Base-by-base conservation (phyloP, 30 jellyfish, hydroid and myxozoan species). In the Pelagia noctiluca region DNA sequence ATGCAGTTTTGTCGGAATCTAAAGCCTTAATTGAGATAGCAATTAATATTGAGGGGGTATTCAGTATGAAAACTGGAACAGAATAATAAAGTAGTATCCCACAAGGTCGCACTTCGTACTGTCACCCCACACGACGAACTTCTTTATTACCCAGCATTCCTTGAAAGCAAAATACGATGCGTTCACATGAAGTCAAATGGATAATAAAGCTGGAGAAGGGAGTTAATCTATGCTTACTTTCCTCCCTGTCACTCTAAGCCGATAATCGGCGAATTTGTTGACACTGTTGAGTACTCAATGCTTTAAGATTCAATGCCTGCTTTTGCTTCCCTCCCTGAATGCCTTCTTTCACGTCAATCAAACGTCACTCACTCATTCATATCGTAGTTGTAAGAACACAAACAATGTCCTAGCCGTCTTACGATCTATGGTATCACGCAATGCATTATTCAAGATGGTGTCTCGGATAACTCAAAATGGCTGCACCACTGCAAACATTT, bases 241-340 rank as follows among this genome's bases (percentile, higher is more conserved):
- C 92, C 84, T 68, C 80, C 82, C 86, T 68, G 57, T 82, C 70
- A 82, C 70, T 82, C 84, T 82, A 82, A 82, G 74, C 82, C 74
- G 92, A 63, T 82, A 82, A 82, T 69, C 92, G 92, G 86, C 82
- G 54, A 85, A 68, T 79, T 76, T 82, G 86, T 82, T 82, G 46
- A 70, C 83, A 61, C 82, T 61, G 68, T 52, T 22, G 46, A 82
- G 86, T 35, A 82, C 62, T 82, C 76, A 83, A 52, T 68, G 61
- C 62, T 30, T 69, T 82, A 52, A 22, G 50, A 42, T 31, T 50
- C 91, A 18, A 72, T 52, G 30, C 34, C 80, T 38, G 42, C 67
- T 70, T 70, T 70, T 35, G 54, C 83, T 70, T 70, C 86, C 92
- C 70, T 73, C 92, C 53, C 92, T 82, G 70, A 82, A 53, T 82